Evolutionary conservation across 2,797 vertebrate genomes (phyloP).

Genomic region (Phoebastria nigripes): DNA sequence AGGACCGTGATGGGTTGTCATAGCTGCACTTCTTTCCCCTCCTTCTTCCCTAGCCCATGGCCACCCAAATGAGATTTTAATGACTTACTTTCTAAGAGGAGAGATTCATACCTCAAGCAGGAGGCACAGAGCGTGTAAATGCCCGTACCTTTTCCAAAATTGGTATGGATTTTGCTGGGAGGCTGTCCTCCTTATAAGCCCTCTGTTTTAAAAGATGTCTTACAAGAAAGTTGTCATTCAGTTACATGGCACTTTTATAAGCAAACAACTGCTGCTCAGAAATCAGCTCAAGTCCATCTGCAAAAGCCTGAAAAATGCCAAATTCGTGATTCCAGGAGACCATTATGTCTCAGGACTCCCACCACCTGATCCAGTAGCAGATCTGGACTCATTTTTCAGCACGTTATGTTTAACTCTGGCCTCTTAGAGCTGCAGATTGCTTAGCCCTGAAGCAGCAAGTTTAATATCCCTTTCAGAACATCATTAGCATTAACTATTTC

Average conservation of each 20-base stretch:
- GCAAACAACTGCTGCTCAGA: neutral
- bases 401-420: neutral
- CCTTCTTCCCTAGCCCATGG: neutral
- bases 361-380: conserved; percentile 25
- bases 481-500: conserved; percentile 7
- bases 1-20: neutral
- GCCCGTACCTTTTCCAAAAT: neutral
- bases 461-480: conserved; percentile 8
- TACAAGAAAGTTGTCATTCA: neutral
- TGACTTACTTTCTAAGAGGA: neutral
- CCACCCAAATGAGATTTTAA: neutral
- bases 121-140: neutral
- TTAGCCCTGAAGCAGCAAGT: neutral
- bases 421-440: neutral
- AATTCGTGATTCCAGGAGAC: neutral
- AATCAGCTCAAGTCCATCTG: neutral
- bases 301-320: neutral
- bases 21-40: neutral
- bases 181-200: neutral
- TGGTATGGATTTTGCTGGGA: neutral
- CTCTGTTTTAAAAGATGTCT: neutral
- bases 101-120: neutral
- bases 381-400: neutral
- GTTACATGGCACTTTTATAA: neutral
- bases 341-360: neutral